Percentiles rank a stretch among this genome's conserved stretches.
Conservation (phyloP, 2,113 vertebrate genomes). For the cat (Felis catus) region F.catus_Fca126_mat1.0 CM031411.1:71923001-71923500, state of each 20-base stretch:
- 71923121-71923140: background rate
- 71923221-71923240: background rate
- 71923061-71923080: background rate
- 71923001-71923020: background rate
- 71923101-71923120: background rate
- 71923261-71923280: background rate
- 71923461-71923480: background rate
- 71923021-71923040: background rate
- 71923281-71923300: background rate
- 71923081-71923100: background rate
- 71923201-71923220: background rate
- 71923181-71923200: background rate
- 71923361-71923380: background rate
- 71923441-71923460: background rate
- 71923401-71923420: background rate
- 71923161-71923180: background rate
- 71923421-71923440: background rate
- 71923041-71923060: background rate
- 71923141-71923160: background rate
- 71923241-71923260: background rate
- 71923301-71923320: background rate
- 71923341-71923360: background rate
- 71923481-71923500: background rate
- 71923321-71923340: background rate
- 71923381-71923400: background rate